phyloP scores from a whole-genome alignment of 2,797 vertebrate species.

The Lacerta bilineata region DNA sequence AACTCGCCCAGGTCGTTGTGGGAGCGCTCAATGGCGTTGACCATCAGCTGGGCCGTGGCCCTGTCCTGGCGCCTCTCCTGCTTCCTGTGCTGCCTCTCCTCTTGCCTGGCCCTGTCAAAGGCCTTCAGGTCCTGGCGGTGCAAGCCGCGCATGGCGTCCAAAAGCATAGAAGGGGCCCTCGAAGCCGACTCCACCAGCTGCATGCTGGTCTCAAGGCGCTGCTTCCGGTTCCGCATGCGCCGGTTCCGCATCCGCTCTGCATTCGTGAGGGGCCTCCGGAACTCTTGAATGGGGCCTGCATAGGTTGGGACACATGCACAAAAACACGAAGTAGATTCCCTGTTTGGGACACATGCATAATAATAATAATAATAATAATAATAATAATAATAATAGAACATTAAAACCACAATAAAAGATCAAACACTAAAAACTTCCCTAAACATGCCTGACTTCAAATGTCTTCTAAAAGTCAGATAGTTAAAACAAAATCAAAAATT shows the following conservation, averaged over 20 bases:
- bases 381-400: no score
- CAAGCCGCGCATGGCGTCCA: conserved; percentile 44
- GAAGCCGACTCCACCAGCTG: conserved; percentile 38
- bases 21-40: conserved; percentile 26
- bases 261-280: conserved; percentile 41
- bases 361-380: no score
- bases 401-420: no score
- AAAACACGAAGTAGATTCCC: not conserved
- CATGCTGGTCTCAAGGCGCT: conserved; percentile 49
- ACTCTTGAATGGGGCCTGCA: conserved; percentile 40
- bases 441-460: no score
- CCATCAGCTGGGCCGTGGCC: conserved; percentile 29
- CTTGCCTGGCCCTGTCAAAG: conserved; percentile 44
- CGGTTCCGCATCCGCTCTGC: conserved; percentile 45
- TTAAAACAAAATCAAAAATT: no score
- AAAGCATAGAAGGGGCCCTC: conserved; percentile 25
- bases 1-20: conserved; percentile 28
- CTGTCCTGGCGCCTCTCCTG: conserved; percentile 40
- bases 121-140: conserved; percentile 42
- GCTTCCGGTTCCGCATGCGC: conserved; percentile 39
- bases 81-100: conserved; percentile 37
- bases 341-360: no score
- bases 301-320: no score
- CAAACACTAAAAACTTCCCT: no score
- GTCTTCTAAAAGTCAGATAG: no score